Evolutionary conservation across 1,140 invertebrate species (phyloP).

Genomic region (Drosophila bocqueti): DNA sequence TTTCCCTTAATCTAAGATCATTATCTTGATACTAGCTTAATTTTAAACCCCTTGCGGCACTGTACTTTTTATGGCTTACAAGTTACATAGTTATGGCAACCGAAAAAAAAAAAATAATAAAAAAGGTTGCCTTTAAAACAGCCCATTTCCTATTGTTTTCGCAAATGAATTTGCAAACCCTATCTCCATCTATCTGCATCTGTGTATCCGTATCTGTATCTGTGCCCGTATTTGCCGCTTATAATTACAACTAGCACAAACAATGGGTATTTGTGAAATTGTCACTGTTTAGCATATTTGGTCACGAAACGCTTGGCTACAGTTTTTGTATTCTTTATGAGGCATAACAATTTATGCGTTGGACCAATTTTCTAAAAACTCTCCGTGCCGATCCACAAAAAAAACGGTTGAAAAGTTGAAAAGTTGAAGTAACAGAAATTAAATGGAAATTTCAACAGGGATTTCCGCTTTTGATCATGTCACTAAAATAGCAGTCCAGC

Average conservation of each 20-base stretch:
- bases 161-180: constrained; percentile 80
- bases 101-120: background rate
- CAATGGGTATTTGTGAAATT: constrained; percentile 83
- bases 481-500: constrained; percentile 22
- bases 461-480: constrained; percentile 65
- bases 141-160: constrained; percentile 53
- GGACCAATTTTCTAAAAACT: constrained; percentile 44
- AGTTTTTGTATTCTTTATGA: constrained; percentile 69
- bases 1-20: background rate
- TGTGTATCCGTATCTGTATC: constrained; percentile 54
- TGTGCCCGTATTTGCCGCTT: constrained; percentile 44
- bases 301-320: constrained; percentile 74
- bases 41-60: background rate
- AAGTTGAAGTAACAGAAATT: constrained; percentile 43
- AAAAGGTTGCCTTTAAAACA: constrained; percentile 2
- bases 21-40: background rate
- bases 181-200: constrained; percentile 54
- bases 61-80: constrained; percentile 5
- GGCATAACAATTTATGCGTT: constrained; percentile 80
- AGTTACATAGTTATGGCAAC: constrained; percentile 6
- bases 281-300: constrained; percentile 83
- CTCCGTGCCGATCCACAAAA: background rate
- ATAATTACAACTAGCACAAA: constrained; percentile 70
- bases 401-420: background rate
- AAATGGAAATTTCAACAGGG: constrained; percentile 72